Evolutionary conservation across 2,797 vertebrate genomes (phyloP), one percentile per base, ranked within the genome.

Genomic region (Holocentrus rufus): DNA sequence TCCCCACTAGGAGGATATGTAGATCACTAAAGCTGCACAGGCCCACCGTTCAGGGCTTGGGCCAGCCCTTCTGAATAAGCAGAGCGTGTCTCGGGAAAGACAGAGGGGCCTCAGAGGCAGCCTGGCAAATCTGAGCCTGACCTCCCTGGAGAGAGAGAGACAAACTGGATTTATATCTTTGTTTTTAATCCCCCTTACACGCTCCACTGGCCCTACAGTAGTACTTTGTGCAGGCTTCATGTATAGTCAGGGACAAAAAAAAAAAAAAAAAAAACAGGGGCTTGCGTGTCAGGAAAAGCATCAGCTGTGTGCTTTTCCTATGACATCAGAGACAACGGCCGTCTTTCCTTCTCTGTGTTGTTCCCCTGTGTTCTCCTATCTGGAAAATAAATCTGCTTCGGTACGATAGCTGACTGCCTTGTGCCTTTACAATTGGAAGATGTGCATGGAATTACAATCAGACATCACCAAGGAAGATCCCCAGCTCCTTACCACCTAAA

Each of bases 111-210:
- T 89, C 80, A 80, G 88, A 92, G 87, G 83, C 85, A 81, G 83
- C 72, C 73, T 84, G 84, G 84, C 82, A 89, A 92, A 93, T 92
- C 87, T 90, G 85, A 85, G 82, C 72, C 87, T 91, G 91, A 92
- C 91, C 91, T 93, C 91, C 88, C 83, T 39, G 66, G 91, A 89
- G 89, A 90, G 74, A 60, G 55, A 62, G 52, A 79, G 34, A 67
- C 75, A 89, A 87, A 92, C 86, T 86, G 89, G 89, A 92, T 93
- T 92, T 92, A 86, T 91, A 90, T 92, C 90, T 93, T 92, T 89
- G 89, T 90, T 92, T 91, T 91, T 93, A 92, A 93, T 92, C 90
- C 90, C 82, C 76, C 59, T 90, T 85, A 85, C 87, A 89, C 27
- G 78, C 83, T 79, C 67, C 80, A 61, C 80, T 78, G 85, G 72